Conservation (phyloP, 1,140 invertebrate genomes). For the Drosophila nigrodunni region DNA sequence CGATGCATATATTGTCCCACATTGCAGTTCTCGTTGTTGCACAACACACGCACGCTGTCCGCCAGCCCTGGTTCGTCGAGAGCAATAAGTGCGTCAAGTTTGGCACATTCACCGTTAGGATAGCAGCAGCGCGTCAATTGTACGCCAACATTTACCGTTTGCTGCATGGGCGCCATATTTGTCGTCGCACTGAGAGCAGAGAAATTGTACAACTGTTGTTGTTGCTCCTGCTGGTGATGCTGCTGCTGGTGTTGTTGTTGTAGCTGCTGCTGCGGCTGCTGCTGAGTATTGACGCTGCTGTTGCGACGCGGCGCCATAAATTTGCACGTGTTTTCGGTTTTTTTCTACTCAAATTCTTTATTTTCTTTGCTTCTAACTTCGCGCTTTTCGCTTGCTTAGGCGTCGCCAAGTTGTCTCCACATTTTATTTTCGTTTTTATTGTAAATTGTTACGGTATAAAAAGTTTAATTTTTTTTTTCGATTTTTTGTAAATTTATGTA, state of each 20-base stretch:
- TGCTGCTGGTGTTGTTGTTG: constrained; percentile 46
- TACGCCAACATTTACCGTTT: constrained; percentile 52
- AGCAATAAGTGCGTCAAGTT: constrained; percentile 88
- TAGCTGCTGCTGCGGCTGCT: constrained; percentile 56
- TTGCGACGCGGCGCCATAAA: constrained; percentile 81
- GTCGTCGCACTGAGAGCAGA: neutral
- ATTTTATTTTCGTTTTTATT: constrained; percentile 6
- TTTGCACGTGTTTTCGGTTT: constrained; percentile 4
- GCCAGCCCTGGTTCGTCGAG: constrained; percentile 91
- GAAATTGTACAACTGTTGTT: constrained; percentile 56
- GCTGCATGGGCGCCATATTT: constrained; percentile 73
- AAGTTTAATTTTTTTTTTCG: constrained; percentile 3
- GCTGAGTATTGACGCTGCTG: constrained; percentile 53
- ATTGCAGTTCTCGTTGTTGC: constrained; percentile 96
- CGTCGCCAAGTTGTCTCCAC: neutral
- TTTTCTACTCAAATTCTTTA: too few species aligned
- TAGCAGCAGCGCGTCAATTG: constrained; percentile 89
- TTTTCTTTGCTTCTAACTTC: too few species aligned
- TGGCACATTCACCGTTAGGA: constrained; percentile 91
- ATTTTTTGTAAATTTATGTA: constrained; percentile 7
- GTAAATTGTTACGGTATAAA: constrained; percentile 21
- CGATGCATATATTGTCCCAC: constrained; percentile 96
- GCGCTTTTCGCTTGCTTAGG: neutral
- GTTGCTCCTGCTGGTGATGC: constrained; percentile 47
- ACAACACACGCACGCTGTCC: constrained; percentile 94